Conservation (phyloP, 53 echinoderm and acorn worm species). For the Paelopatides confundens region DNA sequence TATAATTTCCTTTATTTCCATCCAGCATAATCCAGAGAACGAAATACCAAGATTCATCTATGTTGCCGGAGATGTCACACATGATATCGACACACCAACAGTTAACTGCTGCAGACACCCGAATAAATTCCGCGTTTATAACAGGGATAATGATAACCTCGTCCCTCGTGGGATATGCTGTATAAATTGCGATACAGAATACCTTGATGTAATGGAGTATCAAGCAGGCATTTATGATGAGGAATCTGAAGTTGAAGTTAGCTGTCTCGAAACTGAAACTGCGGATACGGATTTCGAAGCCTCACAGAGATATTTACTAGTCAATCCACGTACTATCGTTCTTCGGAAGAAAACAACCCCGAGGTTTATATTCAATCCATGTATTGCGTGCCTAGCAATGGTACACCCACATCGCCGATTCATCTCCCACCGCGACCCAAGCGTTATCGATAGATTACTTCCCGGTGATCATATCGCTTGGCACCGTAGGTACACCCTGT, state of each 20-base stretch:
- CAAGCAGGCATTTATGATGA: not conserved
- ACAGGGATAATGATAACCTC: not conserved
- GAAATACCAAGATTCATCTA: not conserved
- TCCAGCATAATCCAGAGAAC: too few relatives aligned
- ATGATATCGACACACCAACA: not conserved
- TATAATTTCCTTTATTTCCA: too few relatives aligned
- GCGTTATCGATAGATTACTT: not conserved
- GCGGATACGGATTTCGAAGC: not conserved
- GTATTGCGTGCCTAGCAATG: not conserved
- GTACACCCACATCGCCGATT: not conserved
- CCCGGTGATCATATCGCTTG: constrained; percentile 11
- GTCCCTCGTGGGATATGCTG: not conserved
- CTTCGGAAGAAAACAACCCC: not conserved
- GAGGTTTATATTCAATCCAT: not conserved
- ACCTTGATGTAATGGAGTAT: not conserved
- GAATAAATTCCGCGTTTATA: not conserved
- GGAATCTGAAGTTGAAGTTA: not conserved
- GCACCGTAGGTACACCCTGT: not conserved
- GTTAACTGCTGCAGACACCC: not conserved
- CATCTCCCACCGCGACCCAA: not conserved
- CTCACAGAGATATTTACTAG: not conserved
- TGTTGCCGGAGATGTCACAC: not conserved
- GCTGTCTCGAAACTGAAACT: not conserved
- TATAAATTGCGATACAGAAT: not conserved
- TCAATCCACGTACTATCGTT: not conserved